Evolutionary conservation across 2,888 invertebrate genomes (phyloP), one percentile per base, ranked within the genome.

Genomic region (Adineta ricciae): DNA sequence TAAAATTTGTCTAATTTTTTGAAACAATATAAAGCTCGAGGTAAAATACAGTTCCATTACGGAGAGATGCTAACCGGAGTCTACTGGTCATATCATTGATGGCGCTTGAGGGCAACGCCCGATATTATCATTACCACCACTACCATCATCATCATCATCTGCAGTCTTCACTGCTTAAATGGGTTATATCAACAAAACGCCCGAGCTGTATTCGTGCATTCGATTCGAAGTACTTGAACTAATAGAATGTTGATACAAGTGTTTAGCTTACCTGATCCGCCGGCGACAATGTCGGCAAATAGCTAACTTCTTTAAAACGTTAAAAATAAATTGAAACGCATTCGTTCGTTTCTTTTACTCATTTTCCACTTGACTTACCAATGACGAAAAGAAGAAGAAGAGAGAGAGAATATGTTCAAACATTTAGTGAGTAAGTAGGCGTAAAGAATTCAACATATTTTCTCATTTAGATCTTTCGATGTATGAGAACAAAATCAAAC

Each of bases 351-450:
- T 64, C 64, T 64, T 36, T 64, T 16, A 64, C 64, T 64, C 64
- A 64, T 64, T 64, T 64, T 64, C 64, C 27, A 64, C 64, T 64
- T 64, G 64, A 64, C 64, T 64, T 64, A 19, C 32, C 64, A 64
- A 64, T 64, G 32, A 27, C 32, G 64, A 64, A 36, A 32, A 64
- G 19, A 32, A 46, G 11, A 46, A 11, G 11, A 11, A 46, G 46
- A 5, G 11, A 46, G 46, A 8, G 32, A 32, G 64, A 32, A 36
- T 19, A 64, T 64, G 32, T 32, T 64, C 64, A 64, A 32, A 64
- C 32, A 36, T 64, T 64, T 64, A 64, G 64, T 64, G 64, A 64
- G 64, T 64, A 64, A 64, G 64, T 64, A 64, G 32, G 64, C 64
- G 64, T 64, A 36, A 64, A 64, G 32, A 36, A 54, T 19, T 14